Conservation (phyloP, 2,797 vertebrate species). For the Hippoglossus hippoglossus region DNA sequence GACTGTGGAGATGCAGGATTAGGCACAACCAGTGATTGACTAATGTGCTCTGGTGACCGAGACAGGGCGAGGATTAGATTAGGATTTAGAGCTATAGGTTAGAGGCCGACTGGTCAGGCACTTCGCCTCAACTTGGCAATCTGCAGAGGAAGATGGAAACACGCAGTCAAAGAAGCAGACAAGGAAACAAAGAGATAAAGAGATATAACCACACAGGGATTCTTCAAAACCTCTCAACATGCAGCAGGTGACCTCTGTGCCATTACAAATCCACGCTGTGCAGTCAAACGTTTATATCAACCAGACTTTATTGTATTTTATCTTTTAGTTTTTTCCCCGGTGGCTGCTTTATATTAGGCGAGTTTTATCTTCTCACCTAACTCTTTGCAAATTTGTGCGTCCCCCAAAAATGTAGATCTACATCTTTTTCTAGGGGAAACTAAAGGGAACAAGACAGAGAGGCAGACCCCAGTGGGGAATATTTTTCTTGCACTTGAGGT, state of each 20-base stretch:
- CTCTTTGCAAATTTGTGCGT: background rate
- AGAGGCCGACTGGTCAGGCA: slow-evolving; percentile 31
- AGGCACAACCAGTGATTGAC: slow-evolving; percentile 56
- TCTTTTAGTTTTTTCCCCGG: too few species aligned
- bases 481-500: background rate
- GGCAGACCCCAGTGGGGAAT: background rate
- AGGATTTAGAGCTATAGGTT: slow-evolving; percentile 74
- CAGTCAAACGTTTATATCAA: slow-evolving; percentile 16
- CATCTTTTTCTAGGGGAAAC: background rate
- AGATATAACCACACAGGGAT: background rate
- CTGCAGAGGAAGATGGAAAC: slow-evolving; percentile 15
- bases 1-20: slow-evolving; percentile 67
- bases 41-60: slow-evolving; percentile 70
- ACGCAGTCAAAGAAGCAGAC: background rate
- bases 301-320: background rate
- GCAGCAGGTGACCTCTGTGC: background rate
- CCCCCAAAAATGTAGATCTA: background rate
- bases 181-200: background rate
- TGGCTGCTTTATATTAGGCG: background rate
- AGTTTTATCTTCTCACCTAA: background rate
- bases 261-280: background rate
- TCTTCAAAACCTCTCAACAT: slow-evolving; percentile 10
- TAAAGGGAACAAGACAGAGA: slow-evolving; percentile 6
- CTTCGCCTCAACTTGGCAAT: slow-evolving; percentile 37
- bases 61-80: slow-evolving; percentile 70